phyloP scores from a whole-genome alignment of 2,113 vertebrate genomes.

The Bostrychus sinensis region DNA sequence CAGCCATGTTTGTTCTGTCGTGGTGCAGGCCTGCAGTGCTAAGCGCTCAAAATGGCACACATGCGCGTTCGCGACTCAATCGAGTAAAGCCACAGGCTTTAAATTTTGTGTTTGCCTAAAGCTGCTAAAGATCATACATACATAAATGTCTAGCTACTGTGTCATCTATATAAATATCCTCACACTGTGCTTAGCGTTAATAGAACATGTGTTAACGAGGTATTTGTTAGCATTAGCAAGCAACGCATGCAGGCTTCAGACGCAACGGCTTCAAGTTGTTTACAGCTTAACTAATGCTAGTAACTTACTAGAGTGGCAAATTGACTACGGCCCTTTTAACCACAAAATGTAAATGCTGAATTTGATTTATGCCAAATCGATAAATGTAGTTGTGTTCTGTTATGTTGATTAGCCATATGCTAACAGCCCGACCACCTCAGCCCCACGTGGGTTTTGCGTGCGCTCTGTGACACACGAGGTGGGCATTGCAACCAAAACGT shows the following conservation, averaged over 20 bases:
- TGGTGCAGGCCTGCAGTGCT: slow-evolving; percentile 41
- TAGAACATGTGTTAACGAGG: background rate
- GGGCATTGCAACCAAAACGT: background rate
- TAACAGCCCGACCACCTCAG: slow-evolving; percentile 44
- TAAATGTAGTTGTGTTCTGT: background rate
- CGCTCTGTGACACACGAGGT: slow-evolving; percentile 59
- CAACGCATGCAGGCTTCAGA: background rate
- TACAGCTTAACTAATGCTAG: too few relatives aligned
- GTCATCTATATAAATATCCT: background rate
- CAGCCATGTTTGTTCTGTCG: slow-evolving; percentile 67
- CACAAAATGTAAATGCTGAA: too few relatives aligned
- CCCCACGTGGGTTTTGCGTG: slow-evolving; percentile 71
- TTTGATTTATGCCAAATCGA: background rate
- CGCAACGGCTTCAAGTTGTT: too few relatives aligned
- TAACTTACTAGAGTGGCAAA: too few relatives aligned
- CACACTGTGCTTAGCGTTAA: background rate
- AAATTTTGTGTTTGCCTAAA: accelerated
- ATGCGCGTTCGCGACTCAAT: slow-evolving; percentile 38
- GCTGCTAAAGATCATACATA: background rate
- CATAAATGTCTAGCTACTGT: background rate
- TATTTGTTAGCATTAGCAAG: slow-evolving; percentile 32
- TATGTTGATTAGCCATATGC: slow-evolving; percentile 29
- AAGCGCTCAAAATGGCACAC: slow-evolving; percentile 58
- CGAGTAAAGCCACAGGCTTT: background rate
- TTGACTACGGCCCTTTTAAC: too few relatives aligned